A percentile compares a stretch with the other conserved stretches of the same genome.
Conservation (phyloP, 2,113 vertebrate genomes). For the Clarias gariepinus region DNA sequence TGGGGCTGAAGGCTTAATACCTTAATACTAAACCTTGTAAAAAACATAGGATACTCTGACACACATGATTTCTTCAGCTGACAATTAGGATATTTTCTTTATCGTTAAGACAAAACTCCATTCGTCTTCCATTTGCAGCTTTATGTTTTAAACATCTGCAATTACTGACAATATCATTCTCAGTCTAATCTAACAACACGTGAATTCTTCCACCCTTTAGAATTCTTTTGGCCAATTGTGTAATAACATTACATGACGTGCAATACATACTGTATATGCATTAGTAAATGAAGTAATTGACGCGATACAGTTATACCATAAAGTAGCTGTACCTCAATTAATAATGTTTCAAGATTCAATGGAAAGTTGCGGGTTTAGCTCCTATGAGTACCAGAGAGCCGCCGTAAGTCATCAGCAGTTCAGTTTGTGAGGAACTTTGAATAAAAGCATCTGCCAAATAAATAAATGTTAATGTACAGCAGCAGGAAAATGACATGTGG, state of each 20-base stretch:
- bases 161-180: background rate
- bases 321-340: background rate
- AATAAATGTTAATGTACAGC: background rate
- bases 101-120: background rate
- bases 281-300: background rate
- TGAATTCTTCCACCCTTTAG: background rate
- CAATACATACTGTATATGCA: background rate
- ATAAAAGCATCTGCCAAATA: background rate
- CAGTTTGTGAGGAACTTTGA: constrained; percentile 6
- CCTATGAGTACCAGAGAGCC: background rate
- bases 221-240: background rate
- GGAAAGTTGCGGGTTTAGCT: background rate
- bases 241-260: background rate
- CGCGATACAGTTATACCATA: background rate
- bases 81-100: background rate
- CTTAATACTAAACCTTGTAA: background rate
- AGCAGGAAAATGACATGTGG: background rate
- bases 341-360: background rate
- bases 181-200: background rate
- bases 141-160: background rate
- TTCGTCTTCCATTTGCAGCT: constrained; percentile 5
- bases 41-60: no score
- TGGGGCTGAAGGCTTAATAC: background rate
- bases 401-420: background rate
- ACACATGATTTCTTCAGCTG: background rate